Evolutionary conservation across 2,888 invertebrate species (phyloP), one percentile per base, ranked within the genome.

Genomic region (Liodrosophila aerea): DNA sequence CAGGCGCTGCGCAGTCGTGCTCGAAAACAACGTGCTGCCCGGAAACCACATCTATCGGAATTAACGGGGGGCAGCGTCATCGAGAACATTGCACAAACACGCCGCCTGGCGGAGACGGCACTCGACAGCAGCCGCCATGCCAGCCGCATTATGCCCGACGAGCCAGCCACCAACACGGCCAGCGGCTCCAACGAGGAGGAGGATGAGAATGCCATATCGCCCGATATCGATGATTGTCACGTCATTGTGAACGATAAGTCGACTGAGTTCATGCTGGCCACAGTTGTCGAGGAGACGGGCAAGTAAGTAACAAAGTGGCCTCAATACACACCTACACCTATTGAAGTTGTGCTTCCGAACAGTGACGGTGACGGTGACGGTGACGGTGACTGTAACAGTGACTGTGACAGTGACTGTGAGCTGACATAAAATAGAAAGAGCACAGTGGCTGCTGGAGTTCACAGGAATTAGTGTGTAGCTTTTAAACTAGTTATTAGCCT

Each of bases 191-290:
- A 96, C 87, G 96, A 96, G 85, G 95, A 96, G 65, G 95, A 95
- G 69, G 95, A 95, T 71, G 93, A 93, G 67, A 93, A 91, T 51
- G 92, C 92, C 80, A 89, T 92, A 76, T 93, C 93, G 36, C 92
- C 91, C 41, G 94, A 94, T 73, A 89, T 92, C 68, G 94, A 94
- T 54, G 94, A 94, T 64, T 95, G 95, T 85, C 95, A 95, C 90
- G 94, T 96, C 82, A 96, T 97, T 88, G 95, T 95, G 39, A 97
- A 97, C 90, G 96, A 97, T 88, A 96, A 95, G 90, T 96, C 96
- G 71, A 95, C 96, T 1, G 97, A 97, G 87, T 96, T 97, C 88
- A 96, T 97, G 91, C 91, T 97, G 73, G 95, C 96, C 29, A 96
- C 97, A 2, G 96, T 97, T 57, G 94, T 94, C 54, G 96, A 96